Percentiles rank a stretch among this genome's conserved stretches.
These are phyloP conservation scores for Yponomeuta evonymella DNA, from an alignment of 2,888 invertebrate genomes.

Conservation along the genomic window DNA sequence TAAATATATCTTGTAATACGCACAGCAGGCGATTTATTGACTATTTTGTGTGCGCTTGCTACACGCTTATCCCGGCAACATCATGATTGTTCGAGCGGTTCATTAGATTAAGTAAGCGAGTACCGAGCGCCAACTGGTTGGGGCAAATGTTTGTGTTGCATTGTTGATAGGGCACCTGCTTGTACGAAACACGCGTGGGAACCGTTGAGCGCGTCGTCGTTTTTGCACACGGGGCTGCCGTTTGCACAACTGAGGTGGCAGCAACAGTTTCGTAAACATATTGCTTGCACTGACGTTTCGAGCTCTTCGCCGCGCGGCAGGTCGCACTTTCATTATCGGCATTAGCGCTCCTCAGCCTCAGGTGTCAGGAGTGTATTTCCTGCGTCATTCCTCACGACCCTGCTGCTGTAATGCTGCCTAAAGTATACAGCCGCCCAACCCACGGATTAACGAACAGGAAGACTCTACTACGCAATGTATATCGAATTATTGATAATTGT, in stretches of 20 bases:
- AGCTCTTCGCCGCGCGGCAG: constrained; percentile 23
- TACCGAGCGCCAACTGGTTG: constrained; percentile 24
- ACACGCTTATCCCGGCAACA: constrained; percentile 54
- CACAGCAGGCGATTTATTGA: constrained; percentile 69
- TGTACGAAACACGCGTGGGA: constrained; percentile 74
- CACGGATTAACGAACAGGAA: no score
- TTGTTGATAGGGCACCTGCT: constrained; percentile 54
- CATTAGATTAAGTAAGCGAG: constrained; percentile 9
- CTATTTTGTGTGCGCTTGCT: constrained; percentile 61
- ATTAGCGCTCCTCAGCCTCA: no score
- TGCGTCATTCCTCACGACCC: no score
- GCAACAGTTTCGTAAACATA: constrained; percentile 38
- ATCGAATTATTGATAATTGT: no score
- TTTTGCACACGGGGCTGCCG: constrained; percentile 34
- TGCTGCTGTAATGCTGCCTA: no score
- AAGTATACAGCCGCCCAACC: no score
- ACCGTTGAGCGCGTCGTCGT: constrained; percentile 27
- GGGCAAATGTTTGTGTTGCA: constrained; percentile 44
- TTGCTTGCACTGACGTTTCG: constrained; percentile 34
- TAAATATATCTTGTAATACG: constrained; percentile 54
- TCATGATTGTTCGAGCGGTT: background rate
- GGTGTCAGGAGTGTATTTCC: no score
- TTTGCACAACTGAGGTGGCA: constrained; percentile 48
- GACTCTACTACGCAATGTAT: no score
- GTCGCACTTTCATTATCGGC: no score